Evolutionary conservation across 2,113 vertebrate genomes (phyloP).

Genomic region (Ancistrus triradiatus): DNA sequence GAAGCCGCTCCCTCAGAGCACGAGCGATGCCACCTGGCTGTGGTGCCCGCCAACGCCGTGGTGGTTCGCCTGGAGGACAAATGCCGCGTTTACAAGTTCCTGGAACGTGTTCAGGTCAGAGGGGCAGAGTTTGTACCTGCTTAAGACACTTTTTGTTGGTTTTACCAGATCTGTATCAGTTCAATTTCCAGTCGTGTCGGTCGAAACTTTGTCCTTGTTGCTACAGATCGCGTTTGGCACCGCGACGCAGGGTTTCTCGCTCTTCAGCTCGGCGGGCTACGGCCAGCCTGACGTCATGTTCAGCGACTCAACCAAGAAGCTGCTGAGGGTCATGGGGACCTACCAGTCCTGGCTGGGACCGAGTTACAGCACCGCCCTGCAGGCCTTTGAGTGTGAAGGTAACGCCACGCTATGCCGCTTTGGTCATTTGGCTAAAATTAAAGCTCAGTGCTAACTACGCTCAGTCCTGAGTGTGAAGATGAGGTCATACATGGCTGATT

Average conservation of each 20-base stretch:
- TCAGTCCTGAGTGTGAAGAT: no score
- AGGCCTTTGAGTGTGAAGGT: conserved; percentile 77
- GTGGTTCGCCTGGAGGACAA: conserved; percentile 71
- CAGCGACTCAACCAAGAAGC: conserved; percentile 66
- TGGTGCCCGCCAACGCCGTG: conserved; percentile 68
- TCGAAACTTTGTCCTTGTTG: conserved; percentile 29
- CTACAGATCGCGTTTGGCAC: conserved; percentile 66
- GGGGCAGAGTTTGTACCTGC: conserved; percentile 2
- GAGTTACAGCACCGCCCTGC: conserved; percentile 66
- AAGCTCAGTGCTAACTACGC: no score
- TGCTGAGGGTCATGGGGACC: conserved; percentile 70
- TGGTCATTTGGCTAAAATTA: background rate
- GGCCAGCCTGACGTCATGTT: conserved; percentile 68
- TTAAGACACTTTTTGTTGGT: background rate
- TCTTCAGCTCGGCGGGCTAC: conserved; percentile 70
- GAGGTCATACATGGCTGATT: no score
- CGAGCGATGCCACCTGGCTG: conserved; percentile 67
- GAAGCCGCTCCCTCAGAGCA: conserved; percentile 59
- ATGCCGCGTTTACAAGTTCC: conserved; percentile 72
- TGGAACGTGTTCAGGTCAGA: conserved; percentile 73
- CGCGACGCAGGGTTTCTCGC: conserved; percentile 62
- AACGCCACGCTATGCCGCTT: conserved; percentile 19
- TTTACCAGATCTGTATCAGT: background rate
- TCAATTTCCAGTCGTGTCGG: background rate
- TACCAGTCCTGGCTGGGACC: conserved; percentile 73